Base-by-base conservation (phyloP, 2,888 invertebrate genomes). In the Pristionchus arcanus region DNA sequence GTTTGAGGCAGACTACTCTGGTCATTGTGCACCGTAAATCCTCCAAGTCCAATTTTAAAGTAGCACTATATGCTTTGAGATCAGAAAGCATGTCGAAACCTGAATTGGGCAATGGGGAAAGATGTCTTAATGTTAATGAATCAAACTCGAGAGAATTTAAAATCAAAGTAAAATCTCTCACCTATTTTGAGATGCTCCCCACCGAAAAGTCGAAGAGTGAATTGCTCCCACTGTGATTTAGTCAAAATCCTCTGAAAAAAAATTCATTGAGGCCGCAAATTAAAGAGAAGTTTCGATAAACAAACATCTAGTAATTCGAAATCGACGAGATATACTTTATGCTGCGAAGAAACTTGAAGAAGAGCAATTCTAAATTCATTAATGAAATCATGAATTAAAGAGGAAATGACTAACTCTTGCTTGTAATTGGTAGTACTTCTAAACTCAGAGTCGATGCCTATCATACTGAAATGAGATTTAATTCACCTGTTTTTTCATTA, bases 81-180 rank as follows among this genome's bases (percentile, higher is more conserved):
- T 88, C 87, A 71, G 74, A 74, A 31, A 55, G 42, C 87, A 88
- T 88, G 55, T 88, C 87, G 87, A 88, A 88, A 13, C 87, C 87
- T 88, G 16, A 28, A 87, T 55, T 55, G 42, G 42, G 13, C 28
- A 55, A 34, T 53, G 55, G 11, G 55, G 16, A 53, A 7, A 34
- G 42, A 25, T 53, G 49, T 53, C 42, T 0, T 2, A 84, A 13
- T 55, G 9, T 55, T 16, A 55, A 84, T 2, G 16, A 49, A 55
- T 55, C 28, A 37, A 84, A 84, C 9, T 25, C 1, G n/a, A 81
- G 42, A 81, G 11, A 49, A 16, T 49, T 49, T 7, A 28, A 49
- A 37, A 21, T 19, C 49, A 81, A 34, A n/a, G n/a, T n/a, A n/a
- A n/a, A n/a, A 16, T 15, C 37, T 25, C 87, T 42, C 34, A 88